Base-by-base conservation (phyloP, 2,797 vertebrate species). In the Sebastiscus tertius region DNA sequence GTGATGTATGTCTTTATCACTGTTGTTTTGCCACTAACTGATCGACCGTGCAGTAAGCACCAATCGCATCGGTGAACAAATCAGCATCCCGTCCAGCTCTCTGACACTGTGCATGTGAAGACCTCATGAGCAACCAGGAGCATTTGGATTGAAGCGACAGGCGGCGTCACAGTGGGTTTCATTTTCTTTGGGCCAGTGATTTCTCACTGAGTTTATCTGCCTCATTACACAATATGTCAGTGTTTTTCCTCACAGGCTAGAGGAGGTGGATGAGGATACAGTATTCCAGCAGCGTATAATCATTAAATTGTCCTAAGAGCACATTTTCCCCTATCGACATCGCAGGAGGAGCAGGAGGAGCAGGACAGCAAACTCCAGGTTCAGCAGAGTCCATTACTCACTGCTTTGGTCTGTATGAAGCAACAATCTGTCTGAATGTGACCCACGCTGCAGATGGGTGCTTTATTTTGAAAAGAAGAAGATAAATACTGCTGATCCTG, bases 161-260 rank as follows among this genome's bases (percentile, higher is more conserved):
- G 59, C 36, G 8, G 60, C 26, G 2, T 81, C 77, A 56, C 82
- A 31, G 56, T 73, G 52, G 70, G 56, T 71, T 78, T 79, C 20
- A 79, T 67, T 85, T 71, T 49, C 46, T 81, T 54, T 71, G 73
- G 79, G 31, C 77, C 81, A 77, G 0, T 80, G 89, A 86, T 58
- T 86, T 74, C 62, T 81, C 77, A 27, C 64, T 56, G 61, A 62
- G 69, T 56, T 75, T 13, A 39, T 71, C 22, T 3, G 24, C 69
- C 80, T 83, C 79, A 66, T 72, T 80, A 79, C 75, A 72, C 85
- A 84, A 58, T 42, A 42, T 78, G 59, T 77, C 54, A 67, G 14
- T 10, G 55, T 74, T 72, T 72, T 6, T 69, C 16, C 49, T 39
- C 69, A 61, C 52, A 74, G 46, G 49, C 66, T 3, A 27, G 34